A percentile compares a stretch with the other conserved stretches of the same genome.
phyloP scores from a whole-genome alignment of 1,140 invertebrate genomes.

The Trachymyrmex septentrionalis region DNA sequence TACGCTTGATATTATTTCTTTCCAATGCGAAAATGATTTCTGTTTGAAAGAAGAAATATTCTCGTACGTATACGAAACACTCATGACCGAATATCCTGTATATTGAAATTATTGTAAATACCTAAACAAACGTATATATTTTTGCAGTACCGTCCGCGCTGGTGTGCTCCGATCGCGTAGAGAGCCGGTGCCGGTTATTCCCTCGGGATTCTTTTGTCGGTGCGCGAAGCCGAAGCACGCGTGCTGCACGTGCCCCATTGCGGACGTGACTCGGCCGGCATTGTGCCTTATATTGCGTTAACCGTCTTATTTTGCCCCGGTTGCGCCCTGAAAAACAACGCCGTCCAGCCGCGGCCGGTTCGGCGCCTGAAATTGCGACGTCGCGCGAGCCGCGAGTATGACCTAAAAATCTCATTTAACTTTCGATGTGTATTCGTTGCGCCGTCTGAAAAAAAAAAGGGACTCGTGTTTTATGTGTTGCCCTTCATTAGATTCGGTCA shows the following conservation, averaged over 20 bases:
- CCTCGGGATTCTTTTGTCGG: constrained; percentile 77
- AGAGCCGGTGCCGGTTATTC: constrained; percentile 46
- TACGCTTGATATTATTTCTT: neutral
- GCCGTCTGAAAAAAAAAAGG: constrained; percentile 10
- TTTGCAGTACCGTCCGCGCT: constrained; percentile 55
- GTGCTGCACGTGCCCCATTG: constrained; percentile 83
- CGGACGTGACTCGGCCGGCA: constrained; percentile 81
- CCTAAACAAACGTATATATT: constrained; percentile 63
- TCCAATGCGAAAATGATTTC: neutral
- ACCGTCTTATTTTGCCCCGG: constrained; percentile 74
- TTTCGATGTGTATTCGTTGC: constrained; percentile 6
- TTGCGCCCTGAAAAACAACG: constrained; percentile 73
- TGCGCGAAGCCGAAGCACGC: constrained; percentile 79
- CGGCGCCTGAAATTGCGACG: constrained; percentile 61
- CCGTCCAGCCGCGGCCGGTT: constrained; percentile 46
- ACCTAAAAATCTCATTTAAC: constrained; percentile 70
- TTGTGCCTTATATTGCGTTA: constrained; percentile 75
- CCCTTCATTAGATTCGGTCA: neutral
- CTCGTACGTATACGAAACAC: neutral
- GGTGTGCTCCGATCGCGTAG: constrained; percentile 13
- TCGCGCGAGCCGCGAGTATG: constrained; percentile 46
- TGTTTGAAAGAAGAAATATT: neutral
- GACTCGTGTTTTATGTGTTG: neutral
- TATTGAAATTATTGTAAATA: constrained; percentile 24
- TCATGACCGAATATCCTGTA: neutral